Conservation (phyloP, 2,888 invertebrate species). For the Cacoxenus indagator region DNA sequence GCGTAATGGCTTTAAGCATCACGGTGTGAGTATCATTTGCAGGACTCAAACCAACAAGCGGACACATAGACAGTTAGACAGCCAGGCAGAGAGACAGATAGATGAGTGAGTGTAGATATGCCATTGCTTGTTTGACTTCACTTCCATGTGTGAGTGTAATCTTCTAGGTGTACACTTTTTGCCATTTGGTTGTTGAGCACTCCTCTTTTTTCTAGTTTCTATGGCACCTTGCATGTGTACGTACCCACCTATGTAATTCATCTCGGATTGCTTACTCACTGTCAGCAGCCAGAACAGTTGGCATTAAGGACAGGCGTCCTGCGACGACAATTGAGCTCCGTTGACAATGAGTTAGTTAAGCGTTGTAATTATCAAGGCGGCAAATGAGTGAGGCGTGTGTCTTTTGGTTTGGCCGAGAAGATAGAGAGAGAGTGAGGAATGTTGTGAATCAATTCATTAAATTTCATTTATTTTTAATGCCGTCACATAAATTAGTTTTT, state of each 20-base stretch:
- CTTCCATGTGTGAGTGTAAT: constrained; percentile 39
- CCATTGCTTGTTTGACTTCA: constrained; percentile 6
- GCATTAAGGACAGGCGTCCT: constrained; percentile 46
- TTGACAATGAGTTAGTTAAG: constrained; percentile 60
- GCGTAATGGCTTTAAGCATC: constrained; percentile 43
- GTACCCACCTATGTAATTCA: constrained; percentile 37
- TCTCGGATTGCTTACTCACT: constrained; percentile 24
- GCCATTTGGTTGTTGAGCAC: not conserved
- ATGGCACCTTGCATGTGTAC: not conserved
- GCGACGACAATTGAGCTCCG: constrained; percentile 25
- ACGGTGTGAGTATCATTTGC: constrained; percentile 32
- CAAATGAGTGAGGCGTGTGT: constrained; percentile 32
- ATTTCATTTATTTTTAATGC: no score
- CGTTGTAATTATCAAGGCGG: constrained; percentile 57
- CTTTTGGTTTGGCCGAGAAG: not conserved
- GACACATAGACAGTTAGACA: not conserved
- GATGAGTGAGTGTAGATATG: no score
- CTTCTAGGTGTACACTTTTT: constrained; percentile 39
- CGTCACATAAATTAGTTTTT: no score
- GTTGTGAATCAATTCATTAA: constrained; percentile 42
- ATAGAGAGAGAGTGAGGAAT: not conserved
- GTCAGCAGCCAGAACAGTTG: not conserved
- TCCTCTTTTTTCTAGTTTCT: constrained; percentile 27
- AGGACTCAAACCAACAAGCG: not conserved
- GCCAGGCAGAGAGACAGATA: not conserved